phyloP scores from a whole-genome alignment of 1,140 invertebrate genomes.

The Drosophila sucinea region DNA sequence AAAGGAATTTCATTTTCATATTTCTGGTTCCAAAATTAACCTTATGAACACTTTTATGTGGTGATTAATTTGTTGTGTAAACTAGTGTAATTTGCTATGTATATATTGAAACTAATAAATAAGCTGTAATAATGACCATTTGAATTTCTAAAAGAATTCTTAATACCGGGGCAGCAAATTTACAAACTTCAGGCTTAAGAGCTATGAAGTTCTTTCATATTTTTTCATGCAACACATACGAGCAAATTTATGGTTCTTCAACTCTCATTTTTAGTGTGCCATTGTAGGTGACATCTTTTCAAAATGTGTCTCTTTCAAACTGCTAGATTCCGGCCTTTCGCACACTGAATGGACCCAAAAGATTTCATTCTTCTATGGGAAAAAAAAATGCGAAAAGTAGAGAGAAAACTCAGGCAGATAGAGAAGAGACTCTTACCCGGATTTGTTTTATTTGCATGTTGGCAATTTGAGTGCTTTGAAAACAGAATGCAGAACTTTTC shows the following conservation, averaged over 20 bases:
- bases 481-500: neutral
- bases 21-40: no score
- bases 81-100: no score
- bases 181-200: no score
- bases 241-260: no score
- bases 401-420: slow-evolving; percentile 29
- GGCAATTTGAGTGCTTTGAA: neutral
- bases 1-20: no score
- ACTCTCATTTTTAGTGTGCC: neutral
- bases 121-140: no score
- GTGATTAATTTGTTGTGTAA: neutral
- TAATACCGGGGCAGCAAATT: no score
- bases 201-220: no score
- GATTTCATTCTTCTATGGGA: slow-evolving; percentile 31
- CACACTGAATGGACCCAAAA: slow-evolving; percentile 39
- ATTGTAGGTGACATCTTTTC: slow-evolving; percentile 40
- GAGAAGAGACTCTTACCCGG: slow-evolving; percentile 15
- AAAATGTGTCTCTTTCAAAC: slow-evolving; percentile 42
- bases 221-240: no score
- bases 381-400: slow-evolving; percentile 11
- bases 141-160: neutral
- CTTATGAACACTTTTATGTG: no score
- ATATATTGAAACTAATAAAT: no score
- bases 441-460: neutral
- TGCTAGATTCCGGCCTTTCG: neutral